These are phyloP conservation scores for Macrotus californicus DNA, from an alignment of 2,113 vertebrate genomes.

Conservation along the genomic window DNA sequence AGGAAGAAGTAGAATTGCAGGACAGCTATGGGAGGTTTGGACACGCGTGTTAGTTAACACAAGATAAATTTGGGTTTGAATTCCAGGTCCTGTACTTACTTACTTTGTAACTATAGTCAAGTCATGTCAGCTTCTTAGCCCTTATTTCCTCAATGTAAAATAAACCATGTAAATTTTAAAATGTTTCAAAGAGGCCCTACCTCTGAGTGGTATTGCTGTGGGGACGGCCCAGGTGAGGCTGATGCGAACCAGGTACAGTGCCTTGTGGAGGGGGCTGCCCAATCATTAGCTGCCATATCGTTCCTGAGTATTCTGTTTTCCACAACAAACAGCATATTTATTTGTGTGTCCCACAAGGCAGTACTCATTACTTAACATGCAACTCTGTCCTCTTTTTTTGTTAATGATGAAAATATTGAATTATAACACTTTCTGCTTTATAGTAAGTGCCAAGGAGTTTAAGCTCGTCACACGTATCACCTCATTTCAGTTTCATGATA, in stretches of 20 bases:
- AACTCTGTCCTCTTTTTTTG: not conserved
- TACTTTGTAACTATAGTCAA: not conserved
- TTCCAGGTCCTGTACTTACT: not conserved
- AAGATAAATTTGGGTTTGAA: not conserved
- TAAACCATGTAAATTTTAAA: not conserved
- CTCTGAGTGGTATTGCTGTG: too few relatives aligned
- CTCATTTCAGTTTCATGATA: not conserved
- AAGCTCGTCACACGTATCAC: not conserved
- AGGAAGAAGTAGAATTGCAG: not conserved
- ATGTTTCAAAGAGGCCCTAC: not conserved
- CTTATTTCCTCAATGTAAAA: not conserved
- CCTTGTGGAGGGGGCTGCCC: not conserved
- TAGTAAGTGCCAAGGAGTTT: not conserved
- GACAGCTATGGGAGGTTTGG: not conserved
- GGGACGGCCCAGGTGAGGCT: not conserved
- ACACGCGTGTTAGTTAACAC: not conserved
- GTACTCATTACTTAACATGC: not conserved
- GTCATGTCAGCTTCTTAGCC: not conserved
- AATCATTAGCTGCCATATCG: too few relatives aligned
- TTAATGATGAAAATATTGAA: not conserved
- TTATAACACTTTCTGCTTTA: not conserved
- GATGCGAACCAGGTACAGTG: not conserved
- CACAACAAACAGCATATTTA: not conserved
- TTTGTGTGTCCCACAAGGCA: not conserved
- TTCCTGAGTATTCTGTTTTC: not conserved